These are phyloP conservation scores for Apis dorsata DNA, from an alignment of 1,140 invertebrate species.

Conservation along the genomic window DNA sequence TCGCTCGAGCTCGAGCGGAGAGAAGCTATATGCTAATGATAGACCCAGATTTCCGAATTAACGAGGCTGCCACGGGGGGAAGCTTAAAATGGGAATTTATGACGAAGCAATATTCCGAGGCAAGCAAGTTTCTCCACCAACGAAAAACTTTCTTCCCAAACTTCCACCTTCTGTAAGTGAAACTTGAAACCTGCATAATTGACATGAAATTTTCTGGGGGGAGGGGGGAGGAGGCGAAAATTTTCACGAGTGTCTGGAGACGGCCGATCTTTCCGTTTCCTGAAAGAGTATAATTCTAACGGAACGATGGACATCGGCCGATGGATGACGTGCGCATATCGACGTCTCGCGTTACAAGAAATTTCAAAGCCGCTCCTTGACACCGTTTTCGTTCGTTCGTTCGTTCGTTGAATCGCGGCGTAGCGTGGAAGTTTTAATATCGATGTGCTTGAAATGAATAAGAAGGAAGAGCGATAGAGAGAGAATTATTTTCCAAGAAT, in stretches of 20 bases:
- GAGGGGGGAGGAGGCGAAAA: not conserved
- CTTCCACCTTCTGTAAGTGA: conserved; percentile 33
- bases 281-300: too few relatives aligned
- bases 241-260: too few relatives aligned
- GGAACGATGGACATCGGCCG: too few relatives aligned
- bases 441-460: not conserved
- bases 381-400: not conserved
- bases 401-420: not conserved
- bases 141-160: conserved; percentile 49
- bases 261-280: too few relatives aligned
- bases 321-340: not conserved
- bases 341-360: not conserved
- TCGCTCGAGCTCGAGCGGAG: not conserved
- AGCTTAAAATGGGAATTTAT: conserved; percentile 50
- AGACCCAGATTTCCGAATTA: conserved; percentile 54
- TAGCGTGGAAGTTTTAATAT: not conserved
- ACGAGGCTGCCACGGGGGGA: conserved; percentile 40
- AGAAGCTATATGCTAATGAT: conserved; percentile 49
- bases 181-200: conserved; percentile 50
- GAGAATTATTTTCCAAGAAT: too few relatives aligned
- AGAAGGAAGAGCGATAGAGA: not conserved
- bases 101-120: conserved; percentile 53
- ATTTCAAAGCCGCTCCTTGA: conserved; percentile 1
- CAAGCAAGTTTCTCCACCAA: conserved; percentile 39
- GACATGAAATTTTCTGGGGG: conserved; percentile 35